Conservation (phyloP, 2,113 vertebrate genomes). For the Xenopus tropicalis region DNA sequence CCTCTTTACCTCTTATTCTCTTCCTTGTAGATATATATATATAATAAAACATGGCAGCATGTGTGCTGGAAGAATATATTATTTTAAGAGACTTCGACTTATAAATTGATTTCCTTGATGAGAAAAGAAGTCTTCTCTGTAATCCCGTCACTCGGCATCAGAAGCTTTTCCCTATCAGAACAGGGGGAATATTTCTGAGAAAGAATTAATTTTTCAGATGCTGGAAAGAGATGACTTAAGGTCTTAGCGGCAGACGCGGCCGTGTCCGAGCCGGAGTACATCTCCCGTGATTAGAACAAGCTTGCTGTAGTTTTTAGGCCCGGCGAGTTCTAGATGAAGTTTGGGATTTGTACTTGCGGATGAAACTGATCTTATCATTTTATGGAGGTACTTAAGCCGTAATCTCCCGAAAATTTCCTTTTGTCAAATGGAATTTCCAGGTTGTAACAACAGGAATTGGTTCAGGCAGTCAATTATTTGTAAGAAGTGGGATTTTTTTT, state of each 20-base stretch:
- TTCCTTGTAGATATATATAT: slow-evolving; percentile 35
- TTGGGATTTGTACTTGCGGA: slow-evolving; percentile 60
- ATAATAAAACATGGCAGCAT: slow-evolving; percentile 60
- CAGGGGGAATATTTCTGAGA: slow-evolving; percentile 77
- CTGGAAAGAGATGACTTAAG: slow-evolving; percentile 65
- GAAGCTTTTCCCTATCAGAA: slow-evolving; percentile 57
- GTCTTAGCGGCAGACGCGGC: slow-evolving; percentile 62
- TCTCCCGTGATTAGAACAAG: slow-evolving; percentile 67
- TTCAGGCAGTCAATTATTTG: slow-evolving; percentile 54
- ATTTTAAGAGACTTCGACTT: slow-evolving; percentile 79
- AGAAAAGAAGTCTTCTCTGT: slow-evolving; percentile 74
- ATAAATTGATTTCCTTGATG: slow-evolving; percentile 82
- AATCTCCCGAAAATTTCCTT: slow-evolving; percentile 52
- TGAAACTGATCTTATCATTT: slow-evolving; percentile 69
- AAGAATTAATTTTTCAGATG: slow-evolving; percentile 76
- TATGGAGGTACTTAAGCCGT: slow-evolving; percentile 63
- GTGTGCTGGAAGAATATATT: slow-evolving; percentile 73
- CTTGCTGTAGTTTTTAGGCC: slow-evolving; percentile 59
- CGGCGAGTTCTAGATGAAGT: slow-evolving; percentile 61
- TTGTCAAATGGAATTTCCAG: slow-evolving; percentile 57
- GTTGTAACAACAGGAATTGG: slow-evolving; percentile 54
- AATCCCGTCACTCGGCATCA: slow-evolving; percentile 70
- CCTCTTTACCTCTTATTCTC: slow-evolving; percentile 69
- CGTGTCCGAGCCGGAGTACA: slow-evolving; percentile 55
- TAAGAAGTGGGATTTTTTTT: slow-evolving; percentile 51